Evolutionary conservation across 2,113 vertebrate genomes (phyloP).

Genomic region (Etheostoma spectabile): DNA sequence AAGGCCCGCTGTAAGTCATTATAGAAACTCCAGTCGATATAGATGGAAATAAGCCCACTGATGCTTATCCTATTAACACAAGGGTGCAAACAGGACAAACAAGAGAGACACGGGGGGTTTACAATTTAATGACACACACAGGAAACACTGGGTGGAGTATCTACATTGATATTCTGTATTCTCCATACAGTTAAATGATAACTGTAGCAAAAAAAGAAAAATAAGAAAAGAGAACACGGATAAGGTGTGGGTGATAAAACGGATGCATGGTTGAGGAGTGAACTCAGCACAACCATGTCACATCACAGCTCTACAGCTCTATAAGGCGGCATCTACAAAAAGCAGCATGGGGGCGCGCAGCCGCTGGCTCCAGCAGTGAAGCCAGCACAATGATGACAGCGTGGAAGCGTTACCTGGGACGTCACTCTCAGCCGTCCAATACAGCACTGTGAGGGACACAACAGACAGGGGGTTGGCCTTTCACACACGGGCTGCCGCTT

Average conservation of each 20-base stretch:
- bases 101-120: conserved; percentile 12
- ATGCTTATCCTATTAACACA: conserved; percentile 55
- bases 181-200: conserved; percentile 39
- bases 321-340: conserved; percentile 69
- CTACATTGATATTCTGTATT: conserved; percentile 67
- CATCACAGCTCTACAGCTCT: conserved; percentile 74
- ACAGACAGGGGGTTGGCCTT: conserved; percentile 84
- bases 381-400: conserved; percentile 67
- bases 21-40: conserved; percentile 5
- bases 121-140: conserved; percentile 23
- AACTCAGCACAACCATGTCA: conserved; percentile 67
- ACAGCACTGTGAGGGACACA: conserved; percentile 88
- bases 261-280: conserved; percentile 60
- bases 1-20: conserved; percentile 16
- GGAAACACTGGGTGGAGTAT: conserved; percentile 29
- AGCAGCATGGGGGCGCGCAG: conserved; percentile 68
- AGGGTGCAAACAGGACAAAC: conserved; percentile 54
- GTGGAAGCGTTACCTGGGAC: conserved; percentile 83
- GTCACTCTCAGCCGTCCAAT: conserved; percentile 88
- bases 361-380: conserved; percentile 57
- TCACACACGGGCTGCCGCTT: conserved; percentile 72
- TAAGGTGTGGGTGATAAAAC: conserved; percentile 25
- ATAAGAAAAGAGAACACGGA: conserved; percentile 10
- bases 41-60: conserved; percentile 26
- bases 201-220: conserved; percentile 24